Conservation (phyloP, 2,888 invertebrate species). For the Dione juno region DNA sequence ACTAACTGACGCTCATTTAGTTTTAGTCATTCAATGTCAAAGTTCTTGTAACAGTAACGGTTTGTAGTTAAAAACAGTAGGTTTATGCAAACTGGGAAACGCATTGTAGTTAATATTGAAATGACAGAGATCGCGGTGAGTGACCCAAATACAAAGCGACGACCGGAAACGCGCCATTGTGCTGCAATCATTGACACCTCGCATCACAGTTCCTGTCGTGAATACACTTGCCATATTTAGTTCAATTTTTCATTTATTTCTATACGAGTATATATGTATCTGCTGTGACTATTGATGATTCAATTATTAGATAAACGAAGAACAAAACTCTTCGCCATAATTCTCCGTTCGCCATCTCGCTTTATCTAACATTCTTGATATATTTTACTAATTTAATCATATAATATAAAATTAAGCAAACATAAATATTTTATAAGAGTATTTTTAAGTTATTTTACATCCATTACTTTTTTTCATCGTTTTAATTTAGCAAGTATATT, state of each 20-base stretch:
- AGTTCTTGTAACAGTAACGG: constrained; percentile 34
- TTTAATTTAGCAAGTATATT: too few species aligned
- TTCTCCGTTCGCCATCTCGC: too few species aligned
- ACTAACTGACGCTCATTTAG: not conserved
- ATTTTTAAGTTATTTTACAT: not conserved
- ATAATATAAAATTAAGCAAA: too few species aligned
- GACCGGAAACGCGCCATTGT: constrained; percentile 80
- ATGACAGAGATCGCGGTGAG: constrained; percentile 80
- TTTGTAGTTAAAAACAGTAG: constrained; percentile 39
- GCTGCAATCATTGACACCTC: constrained; percentile 82
- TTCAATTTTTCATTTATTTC: constrained; percentile 38
- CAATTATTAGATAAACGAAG: not conserved
- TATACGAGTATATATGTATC: not conserved
- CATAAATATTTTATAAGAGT: too few species aligned
- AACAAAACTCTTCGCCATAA: too few species aligned
- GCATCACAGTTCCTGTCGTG: constrained; percentile 72
- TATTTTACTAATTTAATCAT: too few species aligned
- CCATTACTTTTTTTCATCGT: not conserved
- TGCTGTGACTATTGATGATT: not conserved
- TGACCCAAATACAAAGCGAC: constrained; percentile 82
- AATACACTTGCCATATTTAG: constrained; percentile 40
- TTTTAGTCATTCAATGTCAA: constrained; percentile 40
- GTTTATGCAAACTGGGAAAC: constrained; percentile 61
- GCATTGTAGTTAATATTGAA: constrained; percentile 73
- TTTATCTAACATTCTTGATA: too few species aligned